A percentile compares a stretch with the other conserved stretches of the same genome.
phyloP scores from a whole-genome alignment of 2,888 invertebrate genomes.

The Liopterus haemorrhoidalis region DNA sequence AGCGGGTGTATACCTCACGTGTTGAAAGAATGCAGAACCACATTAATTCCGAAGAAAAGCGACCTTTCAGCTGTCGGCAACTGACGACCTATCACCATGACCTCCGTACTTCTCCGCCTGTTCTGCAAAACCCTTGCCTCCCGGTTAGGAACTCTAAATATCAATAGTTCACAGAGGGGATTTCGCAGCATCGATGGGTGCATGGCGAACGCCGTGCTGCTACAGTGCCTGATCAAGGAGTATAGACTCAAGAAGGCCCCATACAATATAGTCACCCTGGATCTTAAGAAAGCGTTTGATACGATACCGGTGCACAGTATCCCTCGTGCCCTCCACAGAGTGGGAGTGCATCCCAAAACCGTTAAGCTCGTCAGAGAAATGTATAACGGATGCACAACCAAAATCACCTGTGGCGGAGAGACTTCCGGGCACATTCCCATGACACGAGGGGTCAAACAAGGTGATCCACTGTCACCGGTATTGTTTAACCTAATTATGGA shows the following conservation, averaged over 20 bases:
- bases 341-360: not conserved
- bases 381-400: not conserved
- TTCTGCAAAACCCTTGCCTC: constrained; percentile 20
- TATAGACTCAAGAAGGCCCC: not conserved
- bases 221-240: constrained; percentile 7
- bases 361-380: not conserved
- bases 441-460: constrained; percentile 9
- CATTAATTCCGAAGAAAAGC: constrained; percentile 22
- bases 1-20: constrained; percentile 12
- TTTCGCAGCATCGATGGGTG: constrained; percentile 5
- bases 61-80: constrained; percentile 9
- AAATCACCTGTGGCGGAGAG: not conserved
- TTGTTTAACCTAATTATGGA: constrained; percentile 8
- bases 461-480: constrained; percentile 8
- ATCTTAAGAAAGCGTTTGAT: constrained; percentile 7
- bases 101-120: constrained; percentile 21
- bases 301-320: not conserved
- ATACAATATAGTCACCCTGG: not conserved
- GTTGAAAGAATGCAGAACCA: constrained; percentile 14
- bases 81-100: constrained; percentile 28
- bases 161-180: constrained; percentile 3
- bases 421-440: not conserved
- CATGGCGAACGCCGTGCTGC: not conserved
- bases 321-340: not conserved
- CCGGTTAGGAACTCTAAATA: constrained; percentile 15